Base-by-base conservation (phyloP, 2,888 invertebrate genomes). In the Scelioninae gen. 2 region DNA sequence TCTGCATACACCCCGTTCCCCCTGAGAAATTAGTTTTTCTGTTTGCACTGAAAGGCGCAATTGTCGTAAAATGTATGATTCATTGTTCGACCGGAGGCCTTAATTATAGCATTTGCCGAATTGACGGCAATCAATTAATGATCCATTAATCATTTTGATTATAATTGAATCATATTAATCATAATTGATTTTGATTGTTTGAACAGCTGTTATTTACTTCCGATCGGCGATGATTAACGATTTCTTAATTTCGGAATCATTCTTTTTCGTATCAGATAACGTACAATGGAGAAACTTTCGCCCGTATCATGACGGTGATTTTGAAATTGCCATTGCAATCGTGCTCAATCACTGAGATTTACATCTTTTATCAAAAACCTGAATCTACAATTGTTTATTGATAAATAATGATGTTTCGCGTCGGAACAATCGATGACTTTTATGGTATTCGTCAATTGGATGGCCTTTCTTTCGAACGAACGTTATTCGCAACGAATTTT, bases 241-340 rank as follows among this genome's bases (percentile, higher is more conserved):
- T 58, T 43, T 52, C 52, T 68, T 68, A 50, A 58, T 58, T 68
- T 58, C 22, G 3, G 25, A 43, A 68, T 68, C 52, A 33, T 63
- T 11, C 57, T 65, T 43, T 43, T 65, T 15, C 22, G 31, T 46
- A n/a, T 58, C 18, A 41, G n/a, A 28, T 61, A 46, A 37, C 48
- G 10, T n/a, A n/a, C n/a, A n/a, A 10, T 4, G 35, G n/a, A 7
- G 43, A 10, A 41, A 65, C 65, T 65, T 65, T 65, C 65, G 48
- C 65, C 11, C 1, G 18, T 7, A 39, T 37, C 13, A 31, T 55
- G 37, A 37, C 15, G 15, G 25, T 13, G 28, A n/a, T 55, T 6
- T 46, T 35, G 18, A 41, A 48, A 19, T 50, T 45, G 16, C 13
- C 28, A 11, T 10, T 16, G 15, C 33, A 63, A 46, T 53, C 11